Evolutionary conservation across 2,113 vertebrate genomes (phyloP).

Genomic region (Cephalopterus ornatus): DNA sequence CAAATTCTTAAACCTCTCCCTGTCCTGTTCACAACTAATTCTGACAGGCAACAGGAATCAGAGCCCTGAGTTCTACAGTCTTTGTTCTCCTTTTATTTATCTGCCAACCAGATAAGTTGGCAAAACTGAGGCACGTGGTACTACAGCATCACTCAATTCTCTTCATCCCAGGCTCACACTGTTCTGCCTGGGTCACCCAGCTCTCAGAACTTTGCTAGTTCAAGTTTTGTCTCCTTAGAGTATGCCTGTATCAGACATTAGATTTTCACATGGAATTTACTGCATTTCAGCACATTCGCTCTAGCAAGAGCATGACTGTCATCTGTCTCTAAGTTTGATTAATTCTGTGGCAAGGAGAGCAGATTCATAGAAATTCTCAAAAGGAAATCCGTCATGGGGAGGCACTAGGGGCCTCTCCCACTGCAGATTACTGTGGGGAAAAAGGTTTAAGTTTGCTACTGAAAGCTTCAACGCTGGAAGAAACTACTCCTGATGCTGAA

Average conservation of each 20-base stretch:
- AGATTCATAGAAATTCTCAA: neutral
- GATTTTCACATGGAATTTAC: neutral
- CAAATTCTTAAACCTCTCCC: neutral
- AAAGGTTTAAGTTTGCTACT: neutral
- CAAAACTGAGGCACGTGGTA: neutral
- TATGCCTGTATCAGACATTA: neutral
- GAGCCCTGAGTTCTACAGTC: neutral
- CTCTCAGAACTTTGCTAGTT: neutral
- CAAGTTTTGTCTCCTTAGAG: neutral
- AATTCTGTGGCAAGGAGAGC: neutral
- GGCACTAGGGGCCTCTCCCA: neutral
- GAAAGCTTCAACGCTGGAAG: neutral
- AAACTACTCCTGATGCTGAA: neutral
- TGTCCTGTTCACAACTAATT: neutral
- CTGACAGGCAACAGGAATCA: neutral
- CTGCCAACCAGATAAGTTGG: rapidly evolving
- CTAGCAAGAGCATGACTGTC: neutral
- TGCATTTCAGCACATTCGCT: neutral
- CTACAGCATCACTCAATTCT: neutral
- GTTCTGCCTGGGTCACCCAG: neutral
- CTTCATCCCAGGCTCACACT: neutral
- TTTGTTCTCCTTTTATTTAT: neutral
- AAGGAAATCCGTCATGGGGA: neutral
- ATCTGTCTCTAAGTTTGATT: neutral
- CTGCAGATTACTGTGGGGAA: neutral